Evolutionary conservation across 2,113 vertebrate genomes (phyloP).

Genomic region (Salminus brasiliensis): DNA sequence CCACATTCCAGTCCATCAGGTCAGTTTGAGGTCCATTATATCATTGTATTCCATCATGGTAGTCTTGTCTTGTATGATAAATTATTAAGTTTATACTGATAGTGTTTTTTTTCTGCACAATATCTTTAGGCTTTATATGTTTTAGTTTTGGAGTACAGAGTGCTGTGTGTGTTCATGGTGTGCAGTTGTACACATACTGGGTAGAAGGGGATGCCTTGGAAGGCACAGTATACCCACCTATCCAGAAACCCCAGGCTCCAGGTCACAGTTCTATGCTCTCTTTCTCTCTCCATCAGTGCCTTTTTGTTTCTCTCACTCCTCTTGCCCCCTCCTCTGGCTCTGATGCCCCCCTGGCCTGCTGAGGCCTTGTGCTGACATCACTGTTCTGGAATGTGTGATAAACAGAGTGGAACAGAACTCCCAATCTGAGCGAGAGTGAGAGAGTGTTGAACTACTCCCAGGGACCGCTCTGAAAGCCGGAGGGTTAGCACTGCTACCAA

Average conservation of each 20-base stretch:
- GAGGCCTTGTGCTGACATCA: slow-evolving; percentile 70
- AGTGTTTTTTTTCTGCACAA: no score
- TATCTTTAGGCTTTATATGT: no score
- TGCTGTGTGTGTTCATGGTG: no score
- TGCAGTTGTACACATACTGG: no score
- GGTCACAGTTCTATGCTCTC: neutral
- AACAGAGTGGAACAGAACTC: slow-evolving; percentile 56
- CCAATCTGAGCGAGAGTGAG: slow-evolving; percentile 33
- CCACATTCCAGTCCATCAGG: no score
- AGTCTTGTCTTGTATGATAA: no score
- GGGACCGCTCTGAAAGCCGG: slow-evolving; percentile 2
- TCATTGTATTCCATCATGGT: neutral
- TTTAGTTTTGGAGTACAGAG: no score
- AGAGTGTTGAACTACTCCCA: slow-evolving; percentile 43
- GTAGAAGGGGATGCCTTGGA: neutral
- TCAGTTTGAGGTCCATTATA: neutral
- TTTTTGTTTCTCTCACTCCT: neutral
- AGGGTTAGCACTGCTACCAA: neutral
- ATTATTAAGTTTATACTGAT: no score
- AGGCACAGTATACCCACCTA: neutral
- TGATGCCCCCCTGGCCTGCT: slow-evolving; percentile 50
- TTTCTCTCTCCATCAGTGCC: neutral
- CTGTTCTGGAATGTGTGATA: slow-evolving; percentile 73
- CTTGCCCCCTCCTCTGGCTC: neutral
- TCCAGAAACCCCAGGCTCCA: neutral